phyloP scores from a whole-genome alignment of 2,888 invertebrate species.

The Lithophane leautieri region DNA sequence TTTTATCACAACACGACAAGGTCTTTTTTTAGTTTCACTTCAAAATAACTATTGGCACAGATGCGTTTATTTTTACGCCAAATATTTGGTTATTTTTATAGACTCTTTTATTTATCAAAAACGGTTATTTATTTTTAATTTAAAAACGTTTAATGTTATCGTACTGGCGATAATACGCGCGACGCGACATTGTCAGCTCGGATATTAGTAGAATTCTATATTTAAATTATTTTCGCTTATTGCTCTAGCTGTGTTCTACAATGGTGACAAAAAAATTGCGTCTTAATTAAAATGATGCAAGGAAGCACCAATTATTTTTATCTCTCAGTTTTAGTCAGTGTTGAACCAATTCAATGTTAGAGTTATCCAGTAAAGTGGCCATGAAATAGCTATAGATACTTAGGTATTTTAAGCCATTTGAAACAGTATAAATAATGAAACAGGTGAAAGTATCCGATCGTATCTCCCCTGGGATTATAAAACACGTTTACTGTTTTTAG shows the following conservation, averaged over 20 bases:
- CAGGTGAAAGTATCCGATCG: slow-evolving; percentile 37
- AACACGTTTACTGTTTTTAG: not conserved
- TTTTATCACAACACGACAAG: slow-evolving; percentile 19
- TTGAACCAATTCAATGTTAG: slow-evolving; percentile 35
- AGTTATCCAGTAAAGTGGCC: slow-evolving; percentile 24
- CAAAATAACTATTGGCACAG: slow-evolving; percentile 47
- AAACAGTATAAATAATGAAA: slow-evolving; percentile 33
- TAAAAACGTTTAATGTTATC: slow-evolving; percentile 65
- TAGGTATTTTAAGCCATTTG: slow-evolving; percentile 35
- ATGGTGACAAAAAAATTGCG: slow-evolving; percentile 52
- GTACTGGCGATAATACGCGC: slow-evolving; percentile 79
- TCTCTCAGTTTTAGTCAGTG: too few relatives aligned
- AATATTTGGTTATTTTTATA: slow-evolving; percentile 20
- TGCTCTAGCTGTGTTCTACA: slow-evolving; percentile 74
- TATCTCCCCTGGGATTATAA: not conserved
- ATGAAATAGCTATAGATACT: slow-evolving; percentile 25
- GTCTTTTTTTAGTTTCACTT: slow-evolving; percentile 35
- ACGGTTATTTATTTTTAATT: slow-evolving; percentile 66
- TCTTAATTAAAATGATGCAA: slow-evolving; percentile 2
- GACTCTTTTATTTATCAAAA: slow-evolving; percentile 31
- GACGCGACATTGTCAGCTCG: slow-evolving; percentile 85
- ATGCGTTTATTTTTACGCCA: slow-evolving; percentile 38
- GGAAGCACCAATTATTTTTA: slow-evolving; percentile 26
- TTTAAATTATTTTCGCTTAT: slow-evolving; percentile 74
- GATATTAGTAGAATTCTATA: slow-evolving; percentile 81